Conservation (phyloP, 2,888 invertebrate species). For the Syrista parreyssii region DNA sequence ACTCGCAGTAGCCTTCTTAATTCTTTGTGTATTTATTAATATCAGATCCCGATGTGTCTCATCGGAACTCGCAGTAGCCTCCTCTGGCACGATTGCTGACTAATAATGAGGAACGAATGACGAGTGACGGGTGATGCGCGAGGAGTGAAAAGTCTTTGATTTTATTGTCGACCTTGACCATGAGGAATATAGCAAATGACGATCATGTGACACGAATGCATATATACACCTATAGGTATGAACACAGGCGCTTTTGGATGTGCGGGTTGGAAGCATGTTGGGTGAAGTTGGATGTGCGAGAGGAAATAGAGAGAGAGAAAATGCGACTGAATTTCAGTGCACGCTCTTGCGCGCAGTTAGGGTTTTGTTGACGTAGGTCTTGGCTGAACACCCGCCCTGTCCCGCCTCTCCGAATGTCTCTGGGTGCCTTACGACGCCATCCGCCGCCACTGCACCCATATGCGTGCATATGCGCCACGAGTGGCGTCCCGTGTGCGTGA, state of each 20-base stretch:
- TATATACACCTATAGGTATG: background rate
- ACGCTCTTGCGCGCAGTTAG: background rate
- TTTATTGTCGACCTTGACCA: background rate
- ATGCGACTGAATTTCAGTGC: background rate
- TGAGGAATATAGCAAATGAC: background rate
- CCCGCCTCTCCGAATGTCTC: too few species aligned
- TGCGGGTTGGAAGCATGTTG: too few species aligned
- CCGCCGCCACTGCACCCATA: too few species aligned
- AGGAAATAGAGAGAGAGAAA: background rate
- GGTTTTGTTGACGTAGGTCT: constrained; percentile 4
- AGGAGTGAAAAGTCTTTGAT: background rate
- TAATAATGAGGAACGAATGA: too few species aligned
- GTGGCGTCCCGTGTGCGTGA: constrained; percentile 32
- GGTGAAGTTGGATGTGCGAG: too few species aligned
- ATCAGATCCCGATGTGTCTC: too few species aligned
- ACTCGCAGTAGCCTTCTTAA: too few species aligned
- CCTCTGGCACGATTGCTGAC: too few species aligned
- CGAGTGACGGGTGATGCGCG: background rate
- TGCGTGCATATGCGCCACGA: constrained; percentile 16
- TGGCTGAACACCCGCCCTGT: background rate
- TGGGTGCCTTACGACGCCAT: too few species aligned
- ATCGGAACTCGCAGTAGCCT: too few species aligned
- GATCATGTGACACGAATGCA: background rate
- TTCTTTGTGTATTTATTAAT: too few species aligned
- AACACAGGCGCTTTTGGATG: background rate